Conservation (phyloP, 2,888 invertebrate species). For the Minunthozetes semirufus region DNA sequence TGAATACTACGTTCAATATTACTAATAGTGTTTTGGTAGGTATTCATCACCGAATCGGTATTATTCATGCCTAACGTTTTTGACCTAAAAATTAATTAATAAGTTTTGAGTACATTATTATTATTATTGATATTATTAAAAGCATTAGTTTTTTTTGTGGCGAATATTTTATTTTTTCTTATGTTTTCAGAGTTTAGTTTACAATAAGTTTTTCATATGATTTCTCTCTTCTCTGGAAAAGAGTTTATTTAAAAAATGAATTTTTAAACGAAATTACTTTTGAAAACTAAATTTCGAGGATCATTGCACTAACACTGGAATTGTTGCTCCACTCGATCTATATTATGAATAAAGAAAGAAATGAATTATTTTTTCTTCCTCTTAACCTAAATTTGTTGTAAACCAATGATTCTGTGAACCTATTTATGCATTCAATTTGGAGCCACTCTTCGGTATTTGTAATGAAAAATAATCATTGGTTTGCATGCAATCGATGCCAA, state of each 20-base stretch:
- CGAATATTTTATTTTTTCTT: neutral
- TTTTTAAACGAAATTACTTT: neutral
- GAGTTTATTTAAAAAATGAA: neutral
- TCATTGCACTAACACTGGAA: constrained; percentile 6
- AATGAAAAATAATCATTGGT: neutral
- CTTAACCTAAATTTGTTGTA: constrained; percentile 3
- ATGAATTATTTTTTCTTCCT: constrained; percentile 21
- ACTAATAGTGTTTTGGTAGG: no score
- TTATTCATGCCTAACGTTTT: constrained; percentile 2
- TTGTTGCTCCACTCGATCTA: neutral
- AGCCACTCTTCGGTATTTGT: neutral
- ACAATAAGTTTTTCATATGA: neutral
- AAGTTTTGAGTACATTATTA: neutral
- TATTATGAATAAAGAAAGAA: constrained; percentile 21
- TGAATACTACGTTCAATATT: no score
- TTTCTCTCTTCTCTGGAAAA: neutral
- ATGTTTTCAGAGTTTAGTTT: neutral
- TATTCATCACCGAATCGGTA: neutral
- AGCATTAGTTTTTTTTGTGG: neutral
- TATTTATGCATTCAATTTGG: neutral
- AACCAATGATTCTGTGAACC: neutral
- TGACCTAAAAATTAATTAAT: constrained; percentile 26
- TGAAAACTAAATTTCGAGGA: neutral
- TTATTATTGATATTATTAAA: neutral
- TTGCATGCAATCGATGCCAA: neutral